Evolutionary conservation across 2,113 vertebrate species (phyloP).

Genomic region (Gymnarchus niloticus): DNA sequence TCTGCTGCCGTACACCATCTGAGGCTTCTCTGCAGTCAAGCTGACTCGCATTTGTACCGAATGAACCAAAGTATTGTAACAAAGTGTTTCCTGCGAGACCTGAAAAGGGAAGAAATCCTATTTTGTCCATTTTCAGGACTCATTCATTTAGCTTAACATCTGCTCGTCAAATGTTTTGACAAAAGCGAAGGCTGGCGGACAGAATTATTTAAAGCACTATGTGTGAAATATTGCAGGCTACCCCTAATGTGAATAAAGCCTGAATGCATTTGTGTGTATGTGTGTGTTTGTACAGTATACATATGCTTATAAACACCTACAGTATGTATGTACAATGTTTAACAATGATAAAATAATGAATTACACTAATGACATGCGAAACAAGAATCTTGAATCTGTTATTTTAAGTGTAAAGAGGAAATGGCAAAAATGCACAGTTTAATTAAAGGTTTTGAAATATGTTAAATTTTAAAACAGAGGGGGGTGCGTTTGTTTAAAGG

Average conservation of each 20-base stretch:
- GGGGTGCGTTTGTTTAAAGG: neutral
- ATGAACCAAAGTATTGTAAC: neutral
- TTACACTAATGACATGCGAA: neutral
- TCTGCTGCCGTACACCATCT: neutral
- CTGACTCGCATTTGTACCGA: neutral
- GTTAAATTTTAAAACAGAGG: conserved; percentile 19
- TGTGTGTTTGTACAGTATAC: no score
- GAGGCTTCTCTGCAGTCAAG: neutral
- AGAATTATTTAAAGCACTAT: neutral
- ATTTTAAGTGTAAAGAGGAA: neutral
- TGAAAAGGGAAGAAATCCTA: neutral
- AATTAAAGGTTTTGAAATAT: neutral
- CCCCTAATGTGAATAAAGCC: neutral
- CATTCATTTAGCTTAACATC: neutral
- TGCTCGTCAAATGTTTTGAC: neutral
- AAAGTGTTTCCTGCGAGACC: neutral
- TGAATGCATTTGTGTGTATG: no score
- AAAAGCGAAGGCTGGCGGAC: neutral
- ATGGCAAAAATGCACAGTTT: neutral
- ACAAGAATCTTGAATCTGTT: neutral
- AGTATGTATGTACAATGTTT: neutral
- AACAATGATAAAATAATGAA: neutral
- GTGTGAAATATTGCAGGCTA: neutral
- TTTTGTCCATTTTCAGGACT: neutral
- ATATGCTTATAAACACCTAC: no score